phyloP scores from a whole-genome alignment of 2,797 vertebrate species.

The Delichon dasypus region DNA sequence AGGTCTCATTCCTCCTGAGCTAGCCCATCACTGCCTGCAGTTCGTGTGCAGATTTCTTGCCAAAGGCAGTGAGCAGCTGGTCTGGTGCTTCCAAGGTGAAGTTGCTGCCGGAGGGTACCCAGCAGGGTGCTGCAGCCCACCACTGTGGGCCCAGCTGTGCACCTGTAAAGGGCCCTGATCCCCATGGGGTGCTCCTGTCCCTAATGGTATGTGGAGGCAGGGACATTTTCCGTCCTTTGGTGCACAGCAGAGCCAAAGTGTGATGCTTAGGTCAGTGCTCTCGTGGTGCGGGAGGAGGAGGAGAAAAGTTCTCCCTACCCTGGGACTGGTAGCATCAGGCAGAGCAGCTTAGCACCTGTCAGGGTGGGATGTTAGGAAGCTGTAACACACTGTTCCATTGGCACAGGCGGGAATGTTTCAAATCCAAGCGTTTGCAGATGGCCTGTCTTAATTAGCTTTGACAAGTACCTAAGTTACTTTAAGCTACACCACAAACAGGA shows the following conservation, averaged over 20 bases:
- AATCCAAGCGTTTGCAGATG: slow-evolving; percentile 11
- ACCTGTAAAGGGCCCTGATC: background rate
- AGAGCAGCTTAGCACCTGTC: background rate
- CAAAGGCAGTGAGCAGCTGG: background rate
- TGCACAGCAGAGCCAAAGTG: background rate
- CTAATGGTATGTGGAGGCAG: rapidly evolving
- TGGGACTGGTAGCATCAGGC: background rate
- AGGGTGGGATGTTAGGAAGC: background rate
- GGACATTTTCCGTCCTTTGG: background rate
- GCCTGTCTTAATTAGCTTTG: slow-evolving; percentile 56
- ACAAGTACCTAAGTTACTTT: slow-evolving; percentile 54
- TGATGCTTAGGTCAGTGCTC: background rate
- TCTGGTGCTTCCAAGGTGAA: background rate
- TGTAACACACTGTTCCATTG: background rate
- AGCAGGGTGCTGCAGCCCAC: background rate
- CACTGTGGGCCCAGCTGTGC: background rate
- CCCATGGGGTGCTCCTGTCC: background rate
- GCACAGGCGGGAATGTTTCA: background rate
- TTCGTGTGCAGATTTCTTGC: rapidly evolving
- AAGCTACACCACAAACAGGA: slow-evolving; percentile 41
- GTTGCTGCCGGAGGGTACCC: background rate
- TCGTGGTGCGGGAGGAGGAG: background rate
- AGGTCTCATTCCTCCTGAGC: background rate
- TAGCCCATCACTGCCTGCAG: background rate
- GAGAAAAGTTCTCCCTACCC: background rate